Evolutionary conservation across 2,113 vertebrate species (phyloP).

Genomic region (Leucopsar rothschildi): DNA sequence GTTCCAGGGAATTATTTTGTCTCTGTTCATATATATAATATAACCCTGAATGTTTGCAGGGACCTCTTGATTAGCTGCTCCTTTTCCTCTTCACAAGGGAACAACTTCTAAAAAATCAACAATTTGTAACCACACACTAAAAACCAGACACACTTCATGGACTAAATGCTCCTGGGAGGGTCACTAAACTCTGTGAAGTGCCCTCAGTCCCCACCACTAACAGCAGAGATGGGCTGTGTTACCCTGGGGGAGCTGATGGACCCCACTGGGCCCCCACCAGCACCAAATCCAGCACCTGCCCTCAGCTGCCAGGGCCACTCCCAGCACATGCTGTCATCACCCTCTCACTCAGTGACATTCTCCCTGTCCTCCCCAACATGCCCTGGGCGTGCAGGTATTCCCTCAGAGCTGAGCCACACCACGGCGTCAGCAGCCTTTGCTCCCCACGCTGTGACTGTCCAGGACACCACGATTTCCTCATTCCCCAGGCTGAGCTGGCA

Average conservation of each 20-base stretch:
- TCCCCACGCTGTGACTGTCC: rapidly evolving
- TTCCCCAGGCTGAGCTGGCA: background rate
- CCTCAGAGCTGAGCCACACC: background rate
- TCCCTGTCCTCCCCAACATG: background rate
- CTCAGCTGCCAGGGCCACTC: background rate
- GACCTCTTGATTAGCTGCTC: background rate
- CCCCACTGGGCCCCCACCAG: background rate
- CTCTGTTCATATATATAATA: background rate
- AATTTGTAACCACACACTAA: background rate
- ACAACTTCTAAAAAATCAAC: background rate
- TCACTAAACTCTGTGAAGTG: background rate
- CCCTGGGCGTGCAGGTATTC: background rate
- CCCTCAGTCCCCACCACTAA: background rate
- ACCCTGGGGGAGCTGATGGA: background rate
- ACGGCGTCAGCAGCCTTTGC: background rate
- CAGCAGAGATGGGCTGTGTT: background rate
- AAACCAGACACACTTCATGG: background rate
- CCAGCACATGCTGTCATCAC: background rate
- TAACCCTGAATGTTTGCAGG: background rate
- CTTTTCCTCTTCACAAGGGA: background rate
- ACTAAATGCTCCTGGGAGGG: background rate
- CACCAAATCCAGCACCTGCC: rapidly evolving
- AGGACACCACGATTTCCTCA: background rate
- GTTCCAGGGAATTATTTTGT: background rate
- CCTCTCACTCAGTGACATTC: background rate